Percentiles rank a stretch among this genome's conserved stretches.
Conservation (phyloP, 2,797 vertebrate genomes). For the Amphiprion clarkii region DNA sequence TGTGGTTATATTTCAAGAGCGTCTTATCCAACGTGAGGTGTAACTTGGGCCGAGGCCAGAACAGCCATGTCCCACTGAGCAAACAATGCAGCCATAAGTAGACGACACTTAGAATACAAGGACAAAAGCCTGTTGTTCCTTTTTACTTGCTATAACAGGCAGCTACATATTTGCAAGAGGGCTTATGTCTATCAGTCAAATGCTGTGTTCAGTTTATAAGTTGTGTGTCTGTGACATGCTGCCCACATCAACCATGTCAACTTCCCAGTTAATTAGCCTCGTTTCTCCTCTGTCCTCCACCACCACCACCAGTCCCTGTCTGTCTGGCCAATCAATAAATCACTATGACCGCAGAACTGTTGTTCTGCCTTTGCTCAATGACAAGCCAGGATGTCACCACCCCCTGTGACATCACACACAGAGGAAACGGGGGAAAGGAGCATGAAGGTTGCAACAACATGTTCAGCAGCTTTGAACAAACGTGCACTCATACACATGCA, state of each 20-base stretch:
- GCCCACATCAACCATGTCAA: slow-evolving; percentile 11
- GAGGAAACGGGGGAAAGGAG: slow-evolving; percentile 50
- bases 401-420: slow-evolving; percentile 55
- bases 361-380: slow-evolving; percentile 25
- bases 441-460: slow-evolving; percentile 48
- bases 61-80: slow-evolving; percentile 15
- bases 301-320: slow-evolving; percentile 7
- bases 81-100: slow-evolving; percentile 7
- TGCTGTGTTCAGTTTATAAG: background rate
- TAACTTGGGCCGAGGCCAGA: slow-evolving; percentile 29
- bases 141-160: slow-evolving; percentile 20
- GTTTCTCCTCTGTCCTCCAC: slow-evolving; percentile 58
- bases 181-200: background rate
- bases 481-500: background rate
- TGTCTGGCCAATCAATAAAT: slow-evolving; percentile 62
- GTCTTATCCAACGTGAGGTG: slow-evolving; percentile 7
- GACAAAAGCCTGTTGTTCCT: slow-evolving; percentile 8
- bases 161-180: background rate
- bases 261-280: slow-evolving; percentile 58
- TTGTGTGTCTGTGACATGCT: slow-evolving; percentile 14
- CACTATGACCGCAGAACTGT: slow-evolving; percentile 34
- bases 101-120: slow-evolving; percentile 20
- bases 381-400: slow-evolving; percentile 52
- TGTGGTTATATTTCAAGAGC: slow-evolving; percentile 16
- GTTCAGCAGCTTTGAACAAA: slow-evolving; percentile 13